Conservation (phyloP, 2,797 vertebrate species). For the Ctenosaura bakeri region DNA sequence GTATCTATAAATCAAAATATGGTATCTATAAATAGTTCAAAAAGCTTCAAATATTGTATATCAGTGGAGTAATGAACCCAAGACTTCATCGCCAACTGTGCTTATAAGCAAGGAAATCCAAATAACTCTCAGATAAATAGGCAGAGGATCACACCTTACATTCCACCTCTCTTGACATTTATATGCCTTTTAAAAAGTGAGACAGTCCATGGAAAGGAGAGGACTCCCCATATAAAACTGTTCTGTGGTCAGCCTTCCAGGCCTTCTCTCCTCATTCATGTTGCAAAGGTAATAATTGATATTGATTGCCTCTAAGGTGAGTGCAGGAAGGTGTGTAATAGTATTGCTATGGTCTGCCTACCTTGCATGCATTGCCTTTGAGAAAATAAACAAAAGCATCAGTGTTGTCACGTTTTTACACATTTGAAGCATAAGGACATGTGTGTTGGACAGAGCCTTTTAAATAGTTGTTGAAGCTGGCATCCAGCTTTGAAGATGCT, state of each 20-base stretch:
- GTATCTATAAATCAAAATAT: background rate
- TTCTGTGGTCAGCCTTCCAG: constrained; percentile 72
- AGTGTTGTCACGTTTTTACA: constrained; percentile 61
- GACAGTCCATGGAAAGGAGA: constrained; percentile 25
- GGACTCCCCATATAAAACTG: constrained; percentile 67
- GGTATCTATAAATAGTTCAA: background rate
- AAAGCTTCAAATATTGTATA: background rate
- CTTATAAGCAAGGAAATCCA: background rate
- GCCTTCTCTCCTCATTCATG: constrained; percentile 44
- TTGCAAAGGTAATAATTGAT: constrained; percentile 75
- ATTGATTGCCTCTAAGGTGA: constrained; percentile 75
- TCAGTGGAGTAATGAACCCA: background rate
- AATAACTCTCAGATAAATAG: background rate
- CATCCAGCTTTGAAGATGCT: background rate
- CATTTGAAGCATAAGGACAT: constrained; percentile 55
- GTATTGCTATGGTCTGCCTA: constrained; percentile 72
- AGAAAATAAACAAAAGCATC: constrained; percentile 70
- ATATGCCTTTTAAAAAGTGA: constrained; percentile 39
- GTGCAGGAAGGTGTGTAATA: constrained; percentile 74
- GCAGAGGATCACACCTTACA: no score
- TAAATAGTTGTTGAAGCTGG: constrained; percentile 10
- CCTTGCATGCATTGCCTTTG: constrained; percentile 67
- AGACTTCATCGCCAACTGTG: background rate
- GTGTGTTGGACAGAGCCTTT: constrained; percentile 20
- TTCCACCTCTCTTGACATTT: constrained; percentile 43